Evolutionary conservation across 2,113 vertebrate species (phyloP), one percentile per base, ranked within the genome.

Genomic region (Tragelaphus scriptus): DNA sequence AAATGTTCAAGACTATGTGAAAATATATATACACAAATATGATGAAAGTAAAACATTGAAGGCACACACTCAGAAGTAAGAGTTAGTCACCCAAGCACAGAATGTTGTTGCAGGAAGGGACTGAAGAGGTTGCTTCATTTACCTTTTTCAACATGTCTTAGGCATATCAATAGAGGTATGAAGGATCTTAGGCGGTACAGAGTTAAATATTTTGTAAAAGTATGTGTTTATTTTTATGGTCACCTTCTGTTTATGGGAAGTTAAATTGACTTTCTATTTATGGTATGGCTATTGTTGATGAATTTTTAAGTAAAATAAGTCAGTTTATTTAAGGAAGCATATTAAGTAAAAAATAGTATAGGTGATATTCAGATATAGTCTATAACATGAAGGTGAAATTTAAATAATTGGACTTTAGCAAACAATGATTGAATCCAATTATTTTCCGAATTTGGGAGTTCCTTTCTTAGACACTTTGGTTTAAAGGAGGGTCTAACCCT

Each of bases 301-400:
- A 92, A 26, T 14, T 61, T 84, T 92, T 91, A 68, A 97, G 53
- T 90, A 90, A 94, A 86, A 77, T 63, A 53, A 26, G 21, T 58
- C 53, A 86, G 28, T 51, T 90, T 77, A 81, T 71, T 96, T 88
- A 95, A 85, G 91, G 40, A 95, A 85, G 14, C 14, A 95, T 88
- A 65, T 55, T 49, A 96, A 91, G 26, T 87, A 96, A 89, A 65
- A 59, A 84, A 63, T 56, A 21, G 65, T 95, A 85, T 13, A 93
- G 36, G 53, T 91, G 47, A 32, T 88, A 59, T 28, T 80, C 58
- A 91, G n/a, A 47, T 94, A 61, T 61, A 63, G 51, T 93, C 59
- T 81, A 97, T 89, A 26, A 94, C 51, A 61, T 93, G 84, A 97
- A 96, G 36, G 51, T 93, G 28, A 94, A 90, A 95, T 61, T 44